Evolutionary conservation across 2,888 invertebrate genomes (phyloP).

Genomic region (Petrolisthes cinctipes): DNA sequence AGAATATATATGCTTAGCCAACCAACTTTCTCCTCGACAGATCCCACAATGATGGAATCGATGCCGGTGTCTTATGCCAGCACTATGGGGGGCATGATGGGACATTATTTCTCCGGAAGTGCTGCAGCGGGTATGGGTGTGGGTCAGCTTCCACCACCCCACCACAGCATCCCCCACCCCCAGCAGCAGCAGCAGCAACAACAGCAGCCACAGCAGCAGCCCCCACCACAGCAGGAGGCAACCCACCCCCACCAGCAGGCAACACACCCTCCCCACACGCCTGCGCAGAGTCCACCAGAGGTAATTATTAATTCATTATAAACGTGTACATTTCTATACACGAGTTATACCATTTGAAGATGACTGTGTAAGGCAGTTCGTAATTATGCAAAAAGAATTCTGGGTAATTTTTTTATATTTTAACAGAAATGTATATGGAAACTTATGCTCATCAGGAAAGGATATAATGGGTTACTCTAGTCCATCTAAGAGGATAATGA

Average conservation of each 20-base stretch:
- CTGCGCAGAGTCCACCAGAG: slow-evolving; percentile 49
- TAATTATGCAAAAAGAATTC: too few species aligned
- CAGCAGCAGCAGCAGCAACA: slow-evolving; percentile 48
- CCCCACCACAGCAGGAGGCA: slow-evolving; percentile 40
- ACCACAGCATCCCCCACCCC: slow-evolving; percentile 45
- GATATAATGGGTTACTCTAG: too few species aligned
- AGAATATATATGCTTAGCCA: too few species aligned
- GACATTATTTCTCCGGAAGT: slow-evolving; percentile 53
- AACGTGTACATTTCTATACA: neutral
- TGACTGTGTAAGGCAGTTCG: too few species aligned
- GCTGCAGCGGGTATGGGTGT: slow-evolving; percentile 54
- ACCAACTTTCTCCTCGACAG: slow-evolving; percentile 28
- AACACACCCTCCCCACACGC: slow-evolving; percentile 50
- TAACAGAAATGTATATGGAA: too few species aligned
- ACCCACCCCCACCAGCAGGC: slow-evolving; percentile 51
- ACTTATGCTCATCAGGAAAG: too few species aligned
- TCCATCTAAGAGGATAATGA: too few species aligned
- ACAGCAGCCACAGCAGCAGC: slow-evolving; percentile 42
- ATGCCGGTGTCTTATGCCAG: slow-evolving; percentile 59
- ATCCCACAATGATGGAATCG: slow-evolving; percentile 61
- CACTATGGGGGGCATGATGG: slow-evolving; percentile 63
- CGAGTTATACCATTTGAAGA: neutral
- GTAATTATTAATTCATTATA: slow-evolving; percentile 16
- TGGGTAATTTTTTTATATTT: too few species aligned
- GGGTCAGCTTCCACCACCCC: slow-evolving; percentile 56